Conservation (phyloP, 1,140 invertebrate genomes). For the Heliothis subflexa region DNA sequence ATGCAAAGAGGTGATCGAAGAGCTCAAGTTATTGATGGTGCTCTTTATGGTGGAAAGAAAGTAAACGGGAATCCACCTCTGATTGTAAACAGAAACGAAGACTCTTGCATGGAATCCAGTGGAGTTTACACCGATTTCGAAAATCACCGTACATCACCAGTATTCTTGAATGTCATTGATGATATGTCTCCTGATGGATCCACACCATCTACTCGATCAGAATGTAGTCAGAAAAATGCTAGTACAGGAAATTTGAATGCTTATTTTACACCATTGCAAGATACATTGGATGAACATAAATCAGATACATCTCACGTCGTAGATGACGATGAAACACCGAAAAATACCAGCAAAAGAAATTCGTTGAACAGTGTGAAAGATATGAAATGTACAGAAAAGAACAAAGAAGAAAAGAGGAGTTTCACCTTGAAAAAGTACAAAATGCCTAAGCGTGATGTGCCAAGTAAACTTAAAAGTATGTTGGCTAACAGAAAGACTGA, state of each 20-base stretch:
- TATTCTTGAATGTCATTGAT: slow-evolving; percentile 83
- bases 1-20: slow-evolving; percentile 89
- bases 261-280: slow-evolving; percentile 70
- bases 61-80: slow-evolving; percentile 82
- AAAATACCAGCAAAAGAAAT: slow-evolving; percentile 79
- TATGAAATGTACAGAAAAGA: slow-evolving; percentile 69
- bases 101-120: slow-evolving; percentile 93
- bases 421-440: slow-evolving; percentile 90
- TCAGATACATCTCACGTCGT: slow-evolving; percentile 60
- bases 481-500: slow-evolving; percentile 85
- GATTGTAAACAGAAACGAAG: slow-evolving; percentile 86
- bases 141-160: slow-evolving; percentile 86
- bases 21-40: slow-evolving; percentile 94
- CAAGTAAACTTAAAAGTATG: slow-evolving; percentile 91
- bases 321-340: slow-evolving; percentile 73
- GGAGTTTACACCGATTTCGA: slow-evolving; percentile 95
- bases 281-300: slow-evolving; percentile 67
- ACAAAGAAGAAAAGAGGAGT: slow-evolving; percentile 86
- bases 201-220: slow-evolving; percentile 83
- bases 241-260: slow-evolving; percentile 65
- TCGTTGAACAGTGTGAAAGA: slow-evolving; percentile 80
- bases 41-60: slow-evolving; percentile 90
- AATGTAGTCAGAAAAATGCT: slow-evolving; percentile 80
- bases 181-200: slow-evolving; percentile 88
- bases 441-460: slow-evolving; percentile 91